Evolutionary conservation across 2,888 invertebrate species (phyloP).

Genomic region (Diarsia rubi): DNA sequence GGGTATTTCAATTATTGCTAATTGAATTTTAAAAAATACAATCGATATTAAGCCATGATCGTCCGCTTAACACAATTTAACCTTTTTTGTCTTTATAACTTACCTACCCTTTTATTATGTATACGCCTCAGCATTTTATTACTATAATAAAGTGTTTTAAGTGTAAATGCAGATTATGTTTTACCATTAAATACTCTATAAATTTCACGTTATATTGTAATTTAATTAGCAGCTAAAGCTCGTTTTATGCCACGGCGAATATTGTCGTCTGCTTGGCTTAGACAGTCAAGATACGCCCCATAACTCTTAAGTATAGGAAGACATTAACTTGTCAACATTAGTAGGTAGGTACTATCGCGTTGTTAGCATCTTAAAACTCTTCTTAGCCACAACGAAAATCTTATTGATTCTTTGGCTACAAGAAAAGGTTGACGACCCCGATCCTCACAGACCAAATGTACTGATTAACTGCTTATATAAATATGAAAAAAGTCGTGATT

Average conservation of each 20-base stretch:
- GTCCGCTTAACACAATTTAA: constrained; percentile 31
- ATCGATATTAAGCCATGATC: constrained; percentile 38
- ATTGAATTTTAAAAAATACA: constrained; percentile 34
- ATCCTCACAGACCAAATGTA: constrained; percentile 78
- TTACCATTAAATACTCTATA: constrained; percentile 54
- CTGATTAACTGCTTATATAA: constrained; percentile 87
- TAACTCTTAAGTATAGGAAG: neutral
- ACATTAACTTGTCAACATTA: neutral
- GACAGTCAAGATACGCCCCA: neutral
- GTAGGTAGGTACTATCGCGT: neutral
- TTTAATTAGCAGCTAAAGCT: constrained; percentile 44
- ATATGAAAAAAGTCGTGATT: constrained; percentile 89
- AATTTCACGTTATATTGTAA: constrained; percentile 43
- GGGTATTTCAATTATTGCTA: neutral
- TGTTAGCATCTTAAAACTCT: neutral
- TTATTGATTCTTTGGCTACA: neutral
- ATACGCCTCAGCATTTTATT: constrained; percentile 53
- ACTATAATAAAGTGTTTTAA: constrained; percentile 57
- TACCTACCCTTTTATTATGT: constrained; percentile 57
- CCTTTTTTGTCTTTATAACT: constrained; percentile 53
- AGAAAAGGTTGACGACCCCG: constrained; percentile 75
- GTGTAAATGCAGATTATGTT: constrained; percentile 58
- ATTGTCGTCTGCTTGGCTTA: constrained; percentile 3
- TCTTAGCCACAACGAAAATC: neutral
- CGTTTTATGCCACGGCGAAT: constrained; percentile 43